Conservation (phyloP, 2,797 vertebrate species). For the Fistularia commersonii region DNA sequence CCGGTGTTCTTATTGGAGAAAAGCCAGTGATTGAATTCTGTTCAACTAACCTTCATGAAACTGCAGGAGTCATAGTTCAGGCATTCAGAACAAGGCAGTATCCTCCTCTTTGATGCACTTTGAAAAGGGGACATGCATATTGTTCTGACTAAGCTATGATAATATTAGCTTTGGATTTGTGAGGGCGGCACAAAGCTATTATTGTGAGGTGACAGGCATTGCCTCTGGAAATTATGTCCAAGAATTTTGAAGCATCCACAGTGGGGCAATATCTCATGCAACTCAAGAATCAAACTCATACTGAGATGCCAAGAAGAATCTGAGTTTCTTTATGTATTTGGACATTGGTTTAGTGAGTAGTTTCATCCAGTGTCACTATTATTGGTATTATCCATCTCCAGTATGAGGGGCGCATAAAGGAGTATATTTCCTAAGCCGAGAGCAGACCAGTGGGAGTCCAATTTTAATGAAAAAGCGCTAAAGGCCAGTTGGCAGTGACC, state of each 20-base stretch:
- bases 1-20: slow-evolving; percentile 59
- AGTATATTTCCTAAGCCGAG: slow-evolving; percentile 56
- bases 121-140: slow-evolving; percentile 22
- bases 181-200: slow-evolving; percentile 33
- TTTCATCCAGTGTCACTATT: slow-evolving; percentile 55
- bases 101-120: slow-evolving; percentile 14
- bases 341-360: slow-evolving; percentile 49
- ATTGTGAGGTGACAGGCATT: slow-evolving; percentile 45
- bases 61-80: slow-evolving; percentile 30
- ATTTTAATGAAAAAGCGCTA: slow-evolving; percentile 55
- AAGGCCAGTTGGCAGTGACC: slow-evolving; percentile 45
- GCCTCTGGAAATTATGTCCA: slow-evolving; percentile 45
- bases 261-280: slow-evolving; percentile 48
- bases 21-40: slow-evolving; percentile 54
- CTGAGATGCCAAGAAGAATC: slow-evolving; percentile 52
- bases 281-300: slow-evolving; percentile 57
- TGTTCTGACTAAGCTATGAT: slow-evolving; percentile 29
- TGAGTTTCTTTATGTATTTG: slow-evolving; percentile 10
- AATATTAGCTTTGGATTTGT: slow-evolving; percentile 41
- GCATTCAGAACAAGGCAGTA: slow-evolving; percentile 37
- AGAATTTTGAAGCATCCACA: slow-evolving; percentile 59
- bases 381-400: slow-evolving; percentile 43
- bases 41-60: slow-evolving; percentile 36
- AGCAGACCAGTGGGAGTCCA: slow-evolving; percentile 52
- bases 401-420: slow-evolving; percentile 50